Evolutionary conservation across 2,797 vertebrate species (phyloP).

Genomic region (Enteromius viviparus): DNA sequence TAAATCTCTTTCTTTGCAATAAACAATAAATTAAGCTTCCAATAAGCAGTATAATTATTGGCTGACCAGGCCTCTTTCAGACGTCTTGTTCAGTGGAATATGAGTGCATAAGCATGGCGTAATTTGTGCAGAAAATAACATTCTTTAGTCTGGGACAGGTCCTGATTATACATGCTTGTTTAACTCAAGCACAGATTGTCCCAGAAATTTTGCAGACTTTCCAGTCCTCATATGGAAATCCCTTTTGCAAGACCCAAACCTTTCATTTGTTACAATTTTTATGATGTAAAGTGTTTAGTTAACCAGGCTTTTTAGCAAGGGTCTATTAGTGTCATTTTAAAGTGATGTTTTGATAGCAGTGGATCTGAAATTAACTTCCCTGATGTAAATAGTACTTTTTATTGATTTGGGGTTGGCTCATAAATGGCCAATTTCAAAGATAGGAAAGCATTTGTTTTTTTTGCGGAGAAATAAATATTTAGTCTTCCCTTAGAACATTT

Average conservation of each 20-base stretch:
- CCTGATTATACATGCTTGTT: conserved; percentile 21
- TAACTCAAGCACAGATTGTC: neutral
- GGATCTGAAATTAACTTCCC: conserved; percentile 20
- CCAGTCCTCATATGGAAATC: conserved; percentile 42
- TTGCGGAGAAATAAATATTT: conserved; percentile 14
- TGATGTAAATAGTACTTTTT: conserved; percentile 28
- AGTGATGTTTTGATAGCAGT: conserved; percentile 21
- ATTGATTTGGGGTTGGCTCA: neutral
- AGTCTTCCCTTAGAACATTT: neutral
- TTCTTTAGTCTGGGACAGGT: conserved; percentile 2
- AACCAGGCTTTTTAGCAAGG: conserved; percentile 17
- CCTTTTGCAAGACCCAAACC: neutral
- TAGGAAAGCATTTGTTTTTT: neutral
- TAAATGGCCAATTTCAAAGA: neutral
- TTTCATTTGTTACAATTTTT: conserved; percentile 18
- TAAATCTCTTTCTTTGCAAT: neutral
- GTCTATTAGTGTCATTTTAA: neutral
- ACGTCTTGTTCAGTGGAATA: neutral
- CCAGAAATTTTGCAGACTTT: conserved; percentile 7
- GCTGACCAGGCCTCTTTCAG: neutral
- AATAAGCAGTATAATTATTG: neutral
- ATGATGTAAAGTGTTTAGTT: conserved; percentile 28
- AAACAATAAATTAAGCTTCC: conserved; percentile 4
- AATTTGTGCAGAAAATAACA: conserved; percentile 33
- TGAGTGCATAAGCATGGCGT: neutral